These are phyloP conservation scores for Sorex maritimensis DNA, from an alignment of 2,797 vertebrate genomes.

Conservation along the genomic window DNA sequence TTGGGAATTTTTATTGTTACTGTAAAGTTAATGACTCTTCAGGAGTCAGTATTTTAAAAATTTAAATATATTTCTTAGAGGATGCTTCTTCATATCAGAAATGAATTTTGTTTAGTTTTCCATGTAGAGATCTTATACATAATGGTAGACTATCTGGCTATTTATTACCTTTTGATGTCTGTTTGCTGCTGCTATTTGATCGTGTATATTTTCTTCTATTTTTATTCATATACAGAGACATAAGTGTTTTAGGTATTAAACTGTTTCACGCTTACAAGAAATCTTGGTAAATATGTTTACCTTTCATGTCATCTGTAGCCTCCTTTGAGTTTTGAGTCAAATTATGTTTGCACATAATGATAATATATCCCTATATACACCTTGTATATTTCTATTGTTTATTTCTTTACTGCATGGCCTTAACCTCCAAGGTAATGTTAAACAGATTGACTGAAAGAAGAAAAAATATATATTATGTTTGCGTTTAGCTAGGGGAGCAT, in stretches of 20 bases:
- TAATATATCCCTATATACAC: too few relatives aligned
- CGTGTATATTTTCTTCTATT: neutral
- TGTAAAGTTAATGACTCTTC: neutral
- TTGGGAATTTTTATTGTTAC: neutral
- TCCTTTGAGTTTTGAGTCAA: neutral
- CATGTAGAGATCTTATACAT: neutral
- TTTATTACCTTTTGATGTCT: neutral
- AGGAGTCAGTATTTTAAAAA: neutral
- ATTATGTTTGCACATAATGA: neutral
- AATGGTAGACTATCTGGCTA: neutral
- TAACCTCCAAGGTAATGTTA: neutral
- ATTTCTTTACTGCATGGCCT: neutral
- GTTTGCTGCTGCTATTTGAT: too few relatives aligned
- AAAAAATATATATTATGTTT: neutral
- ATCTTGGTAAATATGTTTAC: neutral
- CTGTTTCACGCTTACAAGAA: too few relatives aligned
- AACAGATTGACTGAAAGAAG: neutral
- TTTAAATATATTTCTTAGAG: neutral
- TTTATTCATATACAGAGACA: neutral
- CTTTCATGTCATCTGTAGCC: neutral
- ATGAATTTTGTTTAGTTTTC: neutral
- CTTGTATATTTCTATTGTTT: neutral
- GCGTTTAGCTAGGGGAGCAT: neutral
- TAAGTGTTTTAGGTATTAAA: too few relatives aligned
- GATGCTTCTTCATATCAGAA: neutral